Percentiles rank a stretch among this genome's conserved stretches.
phyloP scores from a whole-genome alignment of 2,113 vertebrate species.

The Lamprotornis superbus region DNA sequence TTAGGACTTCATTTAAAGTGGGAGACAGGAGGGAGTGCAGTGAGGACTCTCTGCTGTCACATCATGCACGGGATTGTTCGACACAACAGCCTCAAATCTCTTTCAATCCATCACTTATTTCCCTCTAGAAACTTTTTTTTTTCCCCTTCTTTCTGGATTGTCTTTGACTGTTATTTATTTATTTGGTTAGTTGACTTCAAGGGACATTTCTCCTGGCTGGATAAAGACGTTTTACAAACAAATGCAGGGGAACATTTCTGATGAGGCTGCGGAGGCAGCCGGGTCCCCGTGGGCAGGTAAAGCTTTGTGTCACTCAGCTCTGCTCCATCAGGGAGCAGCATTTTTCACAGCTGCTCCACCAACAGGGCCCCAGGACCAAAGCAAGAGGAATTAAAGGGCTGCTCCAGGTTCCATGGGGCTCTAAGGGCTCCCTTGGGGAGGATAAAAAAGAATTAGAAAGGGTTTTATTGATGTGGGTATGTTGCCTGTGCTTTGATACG shows the following conservation, averaged over 20 bases:
- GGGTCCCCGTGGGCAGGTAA: conserved; percentile 42
- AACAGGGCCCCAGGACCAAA: not conserved
- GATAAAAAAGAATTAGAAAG: conserved; percentile 44
- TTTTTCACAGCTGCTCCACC: conserved; percentile 15
- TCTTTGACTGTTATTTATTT: conserved; percentile 35
- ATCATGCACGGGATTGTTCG: accelerated
- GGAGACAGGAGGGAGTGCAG: not conserved
- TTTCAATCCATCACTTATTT: conserved; percentile 51
- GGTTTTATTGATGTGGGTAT: not conserved
- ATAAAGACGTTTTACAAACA: conserved; percentile 40
- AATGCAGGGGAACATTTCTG: conserved; percentile 27
- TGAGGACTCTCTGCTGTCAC: conserved; percentile 16
- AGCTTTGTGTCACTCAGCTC: conserved; percentile 33
- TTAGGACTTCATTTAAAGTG: not conserved
- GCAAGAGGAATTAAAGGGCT: conserved; percentile 35
- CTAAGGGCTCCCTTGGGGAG: not conserved
- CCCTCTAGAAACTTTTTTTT: conserved; percentile 42
- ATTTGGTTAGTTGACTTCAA: conserved; percentile 47
- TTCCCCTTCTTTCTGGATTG: not conserved
- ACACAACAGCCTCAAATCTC: conserved; percentile 5
- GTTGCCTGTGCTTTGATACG: not conserved
- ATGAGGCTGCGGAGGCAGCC: not conserved
- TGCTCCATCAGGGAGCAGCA: not conserved
- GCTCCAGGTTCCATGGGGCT: not conserved
- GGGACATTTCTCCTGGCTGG: conserved; percentile 43